Evolutionary conservation across 1,140 invertebrate species (phyloP), one percentile per base, ranked within the genome.

Genomic region (Zophobas atratus): DNA sequence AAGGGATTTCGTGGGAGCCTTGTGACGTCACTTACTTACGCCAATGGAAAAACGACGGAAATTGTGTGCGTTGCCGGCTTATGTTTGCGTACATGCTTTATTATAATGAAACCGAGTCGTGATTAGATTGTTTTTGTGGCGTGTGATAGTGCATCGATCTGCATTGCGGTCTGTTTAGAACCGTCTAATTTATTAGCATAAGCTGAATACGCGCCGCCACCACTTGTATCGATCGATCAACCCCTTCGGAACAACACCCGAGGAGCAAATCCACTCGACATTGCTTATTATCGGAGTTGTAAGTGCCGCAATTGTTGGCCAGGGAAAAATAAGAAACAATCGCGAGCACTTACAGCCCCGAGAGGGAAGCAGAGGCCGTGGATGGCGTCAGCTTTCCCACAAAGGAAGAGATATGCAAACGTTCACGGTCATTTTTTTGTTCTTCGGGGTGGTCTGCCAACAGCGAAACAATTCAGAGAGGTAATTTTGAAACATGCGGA

Each of bases 161-260:
- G 85, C 85, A 85, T 81, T 85, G 84, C 85, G 85, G 84, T 84
- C 84, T 85, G 82, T 86, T 86, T 86, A 85, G 85, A 83, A 81
- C 82, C 85, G 81, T 82, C 83, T 86, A 86, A 87, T 87, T 87
- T 87, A 87, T 87, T 85, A 85, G 85, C 86, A 85, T 85, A 86
- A 86, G 83, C 84, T 85, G 84, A 84, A 84, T 84, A 85, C 84
- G 84, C 83, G 84, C 82, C 84, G 84, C 82, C 80, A 83, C 83
- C 79, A 82, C 84, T 80, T 82, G 78, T 85, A 86, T 86, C 85
- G 85, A 86, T 86, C 85, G 34, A 70, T 56, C 60, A 75, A 75
- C 72, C 72, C 72, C 53, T 75, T 75, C 43, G 33, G 32, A 75
- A 72, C 70, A 67, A 43, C 38, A 67, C 60, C 60, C 60, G 60